Evolutionary conservation across 2,888 invertebrate genomes (phyloP).

Genomic region (Thyatira batis): DNA sequence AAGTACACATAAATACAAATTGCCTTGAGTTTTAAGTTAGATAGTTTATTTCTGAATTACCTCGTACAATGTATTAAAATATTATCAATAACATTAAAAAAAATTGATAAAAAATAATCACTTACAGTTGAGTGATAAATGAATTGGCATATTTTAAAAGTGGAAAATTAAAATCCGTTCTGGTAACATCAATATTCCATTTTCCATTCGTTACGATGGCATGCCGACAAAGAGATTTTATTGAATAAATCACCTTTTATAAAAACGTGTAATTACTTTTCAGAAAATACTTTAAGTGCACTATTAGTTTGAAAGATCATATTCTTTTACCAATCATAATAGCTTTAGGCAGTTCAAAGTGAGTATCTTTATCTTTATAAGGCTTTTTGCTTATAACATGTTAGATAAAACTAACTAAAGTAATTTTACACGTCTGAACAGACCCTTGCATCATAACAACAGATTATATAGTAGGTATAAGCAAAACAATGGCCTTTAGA

Average conservation of each 20-base stretch:
- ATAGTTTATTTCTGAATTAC: conserved; percentile 4
- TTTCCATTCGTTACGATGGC: conserved; percentile 63
- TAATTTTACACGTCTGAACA: too few relatives aligned
- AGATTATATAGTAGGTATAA: too few relatives aligned
- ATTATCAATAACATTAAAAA: conserved; percentile 5
- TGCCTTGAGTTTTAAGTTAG: too few relatives aligned
- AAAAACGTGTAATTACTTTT: conserved; percentile 58
- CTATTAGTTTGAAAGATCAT: conserved; percentile 18
- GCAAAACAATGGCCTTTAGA: too few relatives aligned
- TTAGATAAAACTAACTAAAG: too few relatives aligned
- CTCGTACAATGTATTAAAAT: conserved; percentile 12
- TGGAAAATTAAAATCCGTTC: conserved; percentile 62
- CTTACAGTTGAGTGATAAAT: conserved; percentile 28
- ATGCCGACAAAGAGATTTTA: conserved; percentile 71
- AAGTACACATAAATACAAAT: too few relatives aligned
- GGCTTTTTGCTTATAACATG: too few relatives aligned
- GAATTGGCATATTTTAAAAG: conserved; percentile 47
- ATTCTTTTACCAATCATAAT: too few relatives aligned
- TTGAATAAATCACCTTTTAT: conserved; percentile 75
- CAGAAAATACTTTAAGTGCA: conserved; percentile 27
- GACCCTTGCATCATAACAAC: too few relatives aligned
- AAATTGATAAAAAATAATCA: conserved; percentile 11
- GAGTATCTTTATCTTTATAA: too few relatives aligned
- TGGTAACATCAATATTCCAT: conserved; percentile 69
- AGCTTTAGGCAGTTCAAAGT: too few relatives aligned